Evolutionary conservation across 2,888 invertebrate species (phyloP).

Genomic region (Amblyjoppa fuscipennis): DNA sequence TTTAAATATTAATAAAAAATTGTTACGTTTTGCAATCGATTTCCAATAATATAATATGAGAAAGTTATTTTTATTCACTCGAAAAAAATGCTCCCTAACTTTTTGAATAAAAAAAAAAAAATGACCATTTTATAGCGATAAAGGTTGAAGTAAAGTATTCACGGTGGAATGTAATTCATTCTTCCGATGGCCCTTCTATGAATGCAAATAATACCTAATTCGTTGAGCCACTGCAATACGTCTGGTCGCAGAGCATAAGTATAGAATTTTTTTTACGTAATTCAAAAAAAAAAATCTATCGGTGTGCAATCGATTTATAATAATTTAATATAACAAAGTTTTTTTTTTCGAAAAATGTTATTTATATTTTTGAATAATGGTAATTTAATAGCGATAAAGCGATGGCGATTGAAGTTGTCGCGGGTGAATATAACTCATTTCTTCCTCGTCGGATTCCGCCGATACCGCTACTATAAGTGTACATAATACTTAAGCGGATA

Average conservation of each 20-base stretch:
- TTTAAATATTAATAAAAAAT: background rate
- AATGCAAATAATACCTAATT: background rate
- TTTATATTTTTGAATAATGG: too few species aligned
- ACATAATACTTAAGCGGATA: conserved; percentile 17
- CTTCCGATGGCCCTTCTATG: background rate
- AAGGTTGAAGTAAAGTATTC: background rate
- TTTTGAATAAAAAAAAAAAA: too few species aligned
- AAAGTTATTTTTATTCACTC: too few species aligned
- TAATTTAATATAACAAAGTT: too few species aligned
- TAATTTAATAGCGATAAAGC: background rate
- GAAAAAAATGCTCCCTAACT: too few species aligned
- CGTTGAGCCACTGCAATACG: too few species aligned
- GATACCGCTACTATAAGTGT: background rate
- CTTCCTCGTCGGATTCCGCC: background rate
- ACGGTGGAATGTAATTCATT: background rate
- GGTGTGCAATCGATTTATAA: too few species aligned
- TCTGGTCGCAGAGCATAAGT: too few species aligned
- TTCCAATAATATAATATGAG: background rate
- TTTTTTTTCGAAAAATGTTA: too few species aligned
- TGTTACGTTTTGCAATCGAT: background rate
- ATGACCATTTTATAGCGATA: background rate
- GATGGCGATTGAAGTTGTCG: background rate
- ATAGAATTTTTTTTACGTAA: too few species aligned
- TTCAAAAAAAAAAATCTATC: too few species aligned
- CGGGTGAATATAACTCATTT: background rate